Conservation (phyloP, 2,797 vertebrate species). For the Phyllotis vaccarum region DNA sequence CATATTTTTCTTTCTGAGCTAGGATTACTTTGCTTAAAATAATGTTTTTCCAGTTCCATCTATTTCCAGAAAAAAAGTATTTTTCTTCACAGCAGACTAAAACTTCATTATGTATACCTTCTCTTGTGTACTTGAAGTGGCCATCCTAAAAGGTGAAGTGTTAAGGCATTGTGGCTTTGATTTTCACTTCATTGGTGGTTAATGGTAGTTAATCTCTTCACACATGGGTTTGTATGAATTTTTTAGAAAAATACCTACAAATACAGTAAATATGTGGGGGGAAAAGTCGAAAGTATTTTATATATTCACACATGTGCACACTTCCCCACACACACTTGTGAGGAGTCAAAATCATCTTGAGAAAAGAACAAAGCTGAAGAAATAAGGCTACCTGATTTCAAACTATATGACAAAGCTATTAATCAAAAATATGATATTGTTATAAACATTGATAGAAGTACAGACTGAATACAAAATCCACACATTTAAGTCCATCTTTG, state of each 20-base stretch:
- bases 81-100: background rate
- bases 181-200: background rate
- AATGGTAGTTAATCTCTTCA: background rate
- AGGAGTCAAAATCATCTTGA: background rate
- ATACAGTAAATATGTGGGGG: background rate
- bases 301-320: background rate
- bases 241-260: background rate
- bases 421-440: background rate
- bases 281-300: background rate
- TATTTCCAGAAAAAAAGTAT: background rate
- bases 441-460: background rate
- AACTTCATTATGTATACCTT: background rate
- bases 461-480: background rate
- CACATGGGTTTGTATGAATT: background rate
- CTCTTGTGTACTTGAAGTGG: background rate
- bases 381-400: background rate
- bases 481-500: background rate
- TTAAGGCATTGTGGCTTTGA: background rate
- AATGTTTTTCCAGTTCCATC: background rate
- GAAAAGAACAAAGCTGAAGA: background rate
- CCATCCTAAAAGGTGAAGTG: background rate
- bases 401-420: background rate
- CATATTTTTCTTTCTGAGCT: background rate
- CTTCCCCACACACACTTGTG: background rate
- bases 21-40: background rate